A percentile compares a stretch with the other conserved stretches of the same genome.
phyloP scores from a whole-genome alignment of 2,113 vertebrate species.

The Micronycteris hirsuta region DNA sequence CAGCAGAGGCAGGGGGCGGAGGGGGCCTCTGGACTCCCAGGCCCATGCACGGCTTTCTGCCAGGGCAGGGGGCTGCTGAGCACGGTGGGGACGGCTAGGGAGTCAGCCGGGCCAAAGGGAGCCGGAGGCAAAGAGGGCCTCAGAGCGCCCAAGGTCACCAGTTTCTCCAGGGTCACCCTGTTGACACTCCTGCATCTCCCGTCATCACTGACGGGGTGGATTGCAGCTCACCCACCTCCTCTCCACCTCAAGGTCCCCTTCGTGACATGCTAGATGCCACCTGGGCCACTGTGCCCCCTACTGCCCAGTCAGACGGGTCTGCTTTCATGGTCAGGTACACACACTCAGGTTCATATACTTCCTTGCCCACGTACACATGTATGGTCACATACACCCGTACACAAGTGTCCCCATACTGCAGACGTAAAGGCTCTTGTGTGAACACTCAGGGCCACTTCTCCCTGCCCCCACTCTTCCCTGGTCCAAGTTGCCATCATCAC shows the following conservation, averaged over 20 bases:
- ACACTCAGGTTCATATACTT: not conserved
- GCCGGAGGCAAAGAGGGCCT: not conserved
- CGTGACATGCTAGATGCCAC: not conserved
- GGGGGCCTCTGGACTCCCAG: not conserved
- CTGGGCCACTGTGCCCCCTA: not conserved
- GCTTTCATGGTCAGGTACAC: not conserved
- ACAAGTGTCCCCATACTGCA: not conserved
- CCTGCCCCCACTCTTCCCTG: rapidly evolving
- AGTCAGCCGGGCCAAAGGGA: not conserved
- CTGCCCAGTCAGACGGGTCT: not conserved
- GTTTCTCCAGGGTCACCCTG: not conserved
- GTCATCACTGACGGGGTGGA: not conserved
- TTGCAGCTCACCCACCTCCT: not conserved
- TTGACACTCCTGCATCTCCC: not conserved
- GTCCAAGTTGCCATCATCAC: not conserved
- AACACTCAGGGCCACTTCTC: not conserved
- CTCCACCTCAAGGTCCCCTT: not conserved
- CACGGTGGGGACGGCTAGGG: not conserved
- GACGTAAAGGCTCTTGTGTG: not conserved
- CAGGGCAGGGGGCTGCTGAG: not conserved
- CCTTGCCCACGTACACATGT: not conserved
- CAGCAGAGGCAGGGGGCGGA: not conserved
- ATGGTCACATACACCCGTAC: not conserved
- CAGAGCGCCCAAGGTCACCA: not conserved
- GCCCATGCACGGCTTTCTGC: not conserved